Evolutionary conservation across 37 sponge, comb jelly and placozoan genomes (phyloP), one percentile per base, ranked within the genome.

Genomic region (Spongilla lacustris): DNA sequence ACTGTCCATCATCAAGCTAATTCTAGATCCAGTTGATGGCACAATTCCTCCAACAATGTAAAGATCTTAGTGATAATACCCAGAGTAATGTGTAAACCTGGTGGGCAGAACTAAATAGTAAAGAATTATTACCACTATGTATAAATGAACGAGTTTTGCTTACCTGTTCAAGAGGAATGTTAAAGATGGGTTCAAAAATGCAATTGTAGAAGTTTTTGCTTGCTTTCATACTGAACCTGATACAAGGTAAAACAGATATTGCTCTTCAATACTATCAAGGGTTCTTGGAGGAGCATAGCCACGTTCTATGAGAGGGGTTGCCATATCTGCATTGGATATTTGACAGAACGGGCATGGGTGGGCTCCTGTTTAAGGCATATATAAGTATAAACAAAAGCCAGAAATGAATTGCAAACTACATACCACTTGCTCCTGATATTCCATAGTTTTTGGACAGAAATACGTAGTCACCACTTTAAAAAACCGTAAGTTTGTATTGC

Each of bases 391-490:
- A 41, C 3, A 58, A 58, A 58, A 17, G 58, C 58, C 58, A 58
- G 1, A 19, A 58, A 58, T 58, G 58, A 58, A 13, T 17, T 58
- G 12, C 19, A 58, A 58, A 1, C 58, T 17, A 58, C 58, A 58
- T 75, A 75, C 84, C 84, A 38, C 33, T 36, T 73, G 76, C 75
- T 32, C 84, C 84, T 28, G 84, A 84, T 25, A 84, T 17, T 17
- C 84, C 84, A 50, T 84, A 84, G n/a, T 66, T 4, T 27, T 33
- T 75, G 4, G 38, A 50, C 10, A 84, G 76, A 30, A 75, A 41
- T 50, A 75, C 75, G 23, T 84, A 84, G 68, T 84, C 76, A 48
- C 76, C 84, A 50, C 28, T 75, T 24, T 69, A 0, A 46, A 84
- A 66, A 22, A 85, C 38, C 50, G 41, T n/a, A 0, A 85, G 58